These are phyloP conservation scores for Esox masquinongy DNA, from an alignment of 2,797 vertebrate genomes.

Conservation along the genomic window DNA sequence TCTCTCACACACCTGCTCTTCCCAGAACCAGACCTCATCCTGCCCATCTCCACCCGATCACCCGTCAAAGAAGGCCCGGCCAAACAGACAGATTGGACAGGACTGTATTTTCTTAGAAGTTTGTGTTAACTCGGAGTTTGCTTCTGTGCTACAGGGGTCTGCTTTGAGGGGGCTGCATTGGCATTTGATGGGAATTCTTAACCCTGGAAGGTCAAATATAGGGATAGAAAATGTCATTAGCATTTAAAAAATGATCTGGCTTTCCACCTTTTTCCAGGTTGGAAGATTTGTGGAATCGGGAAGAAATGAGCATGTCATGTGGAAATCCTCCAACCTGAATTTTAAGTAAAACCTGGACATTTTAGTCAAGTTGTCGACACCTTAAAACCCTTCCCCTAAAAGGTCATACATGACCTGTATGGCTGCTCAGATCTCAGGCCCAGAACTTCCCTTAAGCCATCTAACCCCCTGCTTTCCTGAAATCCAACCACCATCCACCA, in stretches of 20 bases:
- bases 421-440: constrained; percentile 50
- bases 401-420: constrained; percentile 52
- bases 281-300: no score
- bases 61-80: constrained; percentile 45
- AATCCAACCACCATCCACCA: constrained; percentile 21
- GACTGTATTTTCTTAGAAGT: constrained; percentile 50
- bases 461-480: constrained; percentile 5
- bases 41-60: constrained; percentile 57
- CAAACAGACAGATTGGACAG: constrained; percentile 33
- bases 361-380: no score
- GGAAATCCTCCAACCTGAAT: no score
- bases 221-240: no score
- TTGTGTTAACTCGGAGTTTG: no score
- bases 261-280: no score
- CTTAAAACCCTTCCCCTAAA: neutral
- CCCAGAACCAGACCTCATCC: constrained; percentile 44
- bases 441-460: constrained; percentile 14
- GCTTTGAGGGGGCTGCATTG: constrained; percentile 56
- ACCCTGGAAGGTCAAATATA: constrained; percentile 53
- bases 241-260: no score
- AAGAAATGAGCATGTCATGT: no score
- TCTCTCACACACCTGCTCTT: constrained; percentile 35
- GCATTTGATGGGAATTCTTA: neutral
- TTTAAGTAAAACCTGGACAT: no score
- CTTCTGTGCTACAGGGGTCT: constrained; percentile 12